These are phyloP conservation scores for Acropora yongei DNA, from an alignment of 64 coral and sea anemone genomes.

Conservation along the genomic window DNA sequence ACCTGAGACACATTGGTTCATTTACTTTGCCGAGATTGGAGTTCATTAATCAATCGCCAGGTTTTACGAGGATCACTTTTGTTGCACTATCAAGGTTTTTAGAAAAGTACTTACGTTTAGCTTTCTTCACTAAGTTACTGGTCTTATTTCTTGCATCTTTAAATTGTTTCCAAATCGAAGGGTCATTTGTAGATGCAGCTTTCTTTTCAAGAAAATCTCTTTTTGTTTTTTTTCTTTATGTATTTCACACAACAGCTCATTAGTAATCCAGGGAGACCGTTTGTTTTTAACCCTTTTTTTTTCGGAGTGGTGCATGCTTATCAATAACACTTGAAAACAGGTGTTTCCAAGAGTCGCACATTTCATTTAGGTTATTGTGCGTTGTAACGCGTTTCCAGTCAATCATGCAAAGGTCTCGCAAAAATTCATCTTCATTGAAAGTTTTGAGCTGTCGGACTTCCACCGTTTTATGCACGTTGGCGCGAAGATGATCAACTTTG, in stretches of 20 bases:
- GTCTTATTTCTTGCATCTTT: too few species aligned
- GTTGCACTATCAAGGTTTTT: background rate
- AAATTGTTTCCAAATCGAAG: background rate
- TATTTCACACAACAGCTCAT: background rate
- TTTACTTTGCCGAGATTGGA: background rate
- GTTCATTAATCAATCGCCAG: background rate
- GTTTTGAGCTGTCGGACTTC: too few species aligned
- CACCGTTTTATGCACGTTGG: background rate
- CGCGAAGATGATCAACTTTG: too few species aligned
- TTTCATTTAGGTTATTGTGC: slow-evolving; percentile 32
- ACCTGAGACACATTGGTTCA: background rate
- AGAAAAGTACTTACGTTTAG: slow-evolving; percentile 46
- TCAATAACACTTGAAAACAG: slow-evolving; percentile 3
- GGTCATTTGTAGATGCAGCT: slow-evolving; percentile 25
- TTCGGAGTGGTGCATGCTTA: slow-evolving; percentile 16
- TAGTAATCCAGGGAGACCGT: slow-evolving; percentile 12
- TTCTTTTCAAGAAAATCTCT: slow-evolving; percentile 23
- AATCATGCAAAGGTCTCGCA: background rate
- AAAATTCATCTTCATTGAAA: background rate
- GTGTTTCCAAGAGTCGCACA: background rate
- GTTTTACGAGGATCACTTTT: background rate
- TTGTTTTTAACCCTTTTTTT: slow-evolving; percentile 12
- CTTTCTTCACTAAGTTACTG: background rate
- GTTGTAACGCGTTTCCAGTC: background rate
- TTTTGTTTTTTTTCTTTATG: background rate